Conservation (phyloP, 2,888 invertebrate species). For the Salticus scenicus region DNA sequence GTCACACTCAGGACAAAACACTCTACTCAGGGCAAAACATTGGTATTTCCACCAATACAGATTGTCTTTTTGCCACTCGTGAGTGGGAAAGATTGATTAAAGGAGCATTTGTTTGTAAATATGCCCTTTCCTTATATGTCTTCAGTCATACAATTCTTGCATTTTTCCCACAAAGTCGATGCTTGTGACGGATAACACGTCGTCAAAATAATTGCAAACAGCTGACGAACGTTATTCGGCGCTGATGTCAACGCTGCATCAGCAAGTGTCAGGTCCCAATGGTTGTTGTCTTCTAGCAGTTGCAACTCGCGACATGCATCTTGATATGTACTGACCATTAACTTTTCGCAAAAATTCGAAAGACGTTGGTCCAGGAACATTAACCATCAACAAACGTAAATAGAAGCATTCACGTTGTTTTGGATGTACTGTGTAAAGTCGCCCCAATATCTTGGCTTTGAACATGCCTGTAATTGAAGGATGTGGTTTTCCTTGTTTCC, state of each 20-base stretch:
- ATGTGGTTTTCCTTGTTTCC: neutral
- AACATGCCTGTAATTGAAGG: neutral
- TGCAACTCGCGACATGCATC: conserved; percentile 27
- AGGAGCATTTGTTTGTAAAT: too few relatives aligned
- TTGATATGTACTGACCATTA: conserved; percentile 15
- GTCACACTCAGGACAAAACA: too few relatives aligned
- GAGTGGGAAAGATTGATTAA: too few relatives aligned
- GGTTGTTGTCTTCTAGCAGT: conserved; percentile 18
- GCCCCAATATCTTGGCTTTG: neutral
- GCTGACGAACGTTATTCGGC: conserved; percentile 66
- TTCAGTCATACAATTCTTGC: conserved; percentile 36
- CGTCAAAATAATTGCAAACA: conserved; percentile 70
- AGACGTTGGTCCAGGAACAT: conserved; percentile 19
- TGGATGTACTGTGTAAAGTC: conserved; percentile 23
- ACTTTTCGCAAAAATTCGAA: conserved; percentile 1
- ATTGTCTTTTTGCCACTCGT: too few relatives aligned
- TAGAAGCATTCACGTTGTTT: conserved; percentile 24
- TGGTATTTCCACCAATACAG: too few relatives aligned
- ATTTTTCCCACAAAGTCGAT: conserved; percentile 63
- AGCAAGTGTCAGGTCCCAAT: conserved; percentile 71
- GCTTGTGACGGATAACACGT: conserved; percentile 58
- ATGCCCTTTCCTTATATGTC: too few relatives aligned
- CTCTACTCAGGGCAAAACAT: too few relatives aligned
- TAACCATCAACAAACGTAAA: conserved; percentile 15
- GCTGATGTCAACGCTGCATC: conserved; percentile 69